These are phyloP conservation scores for Ceriagrion tenellum DNA, from an alignment of 2,888 invertebrate species.

Conservation along the genomic window DNA sequence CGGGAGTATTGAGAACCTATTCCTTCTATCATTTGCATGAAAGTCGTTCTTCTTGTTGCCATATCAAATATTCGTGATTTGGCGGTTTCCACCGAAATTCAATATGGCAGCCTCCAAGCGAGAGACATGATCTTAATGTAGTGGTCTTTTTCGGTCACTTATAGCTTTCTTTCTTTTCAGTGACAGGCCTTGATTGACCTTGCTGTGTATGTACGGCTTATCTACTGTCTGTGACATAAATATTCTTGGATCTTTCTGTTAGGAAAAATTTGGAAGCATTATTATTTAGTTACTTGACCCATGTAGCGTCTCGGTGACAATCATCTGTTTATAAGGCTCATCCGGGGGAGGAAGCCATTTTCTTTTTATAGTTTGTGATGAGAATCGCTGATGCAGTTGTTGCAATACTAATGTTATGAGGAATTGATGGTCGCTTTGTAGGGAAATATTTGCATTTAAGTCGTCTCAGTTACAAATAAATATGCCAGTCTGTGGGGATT, in stretches of 20 bases:
- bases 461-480: background rate
- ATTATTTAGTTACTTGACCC: conserved; percentile 36
- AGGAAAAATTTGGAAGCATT: conserved; percentile 56
- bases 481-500: background rate
- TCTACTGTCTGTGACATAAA: conserved; percentile 25
- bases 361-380: conserved; percentile 63
- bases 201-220: background rate
- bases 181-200: conserved; percentile 55
- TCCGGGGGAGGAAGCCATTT: conserved; percentile 61
- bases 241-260: conserved; percentile 39
- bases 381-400: conserved; percentile 57
- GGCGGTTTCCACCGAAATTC: conserved; percentile 75
- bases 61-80: conserved; percentile 71
- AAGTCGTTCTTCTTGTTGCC: background rate
- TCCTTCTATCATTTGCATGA: background rate
- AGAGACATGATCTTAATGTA: conserved; percentile 71
- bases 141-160: conserved; percentile 37
- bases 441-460: background rate
- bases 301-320: conserved; percentile 70
- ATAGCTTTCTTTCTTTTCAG: background rate
- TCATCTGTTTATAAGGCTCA: conserved; percentile 69
- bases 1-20: background rate
- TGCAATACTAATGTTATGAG: background rate
- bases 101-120: conserved; percentile 78
- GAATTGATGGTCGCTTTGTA: background rate